These are phyloP conservation scores for Myotis yumanensis DNA, from an alignment of 2,113 vertebrate genomes.

Conservation along the genomic window DNA sequence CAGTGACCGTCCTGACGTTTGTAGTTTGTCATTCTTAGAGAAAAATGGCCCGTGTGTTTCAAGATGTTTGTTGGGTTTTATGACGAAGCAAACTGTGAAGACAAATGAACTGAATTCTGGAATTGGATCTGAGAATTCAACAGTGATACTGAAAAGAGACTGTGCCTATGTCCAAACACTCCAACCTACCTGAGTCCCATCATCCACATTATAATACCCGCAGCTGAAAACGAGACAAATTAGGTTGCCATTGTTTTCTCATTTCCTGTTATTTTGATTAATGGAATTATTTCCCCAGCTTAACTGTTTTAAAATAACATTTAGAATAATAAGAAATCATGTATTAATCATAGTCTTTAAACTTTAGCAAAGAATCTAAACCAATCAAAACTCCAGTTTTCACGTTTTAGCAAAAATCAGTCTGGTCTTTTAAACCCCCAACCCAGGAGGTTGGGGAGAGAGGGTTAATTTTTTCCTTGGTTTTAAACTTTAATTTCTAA, in stretches of 20 bases:
- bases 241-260: slow-evolving; percentile 89
- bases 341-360: slow-evolving; percentile 80
- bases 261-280: slow-evolving; percentile 92
- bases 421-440: slow-evolving; percentile 39
- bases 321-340: slow-evolving; percentile 83
- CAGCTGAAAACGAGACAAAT: slow-evolving; percentile 85
- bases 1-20: rapidly evolving
- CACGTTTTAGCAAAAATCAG: slow-evolving; percentile 66
- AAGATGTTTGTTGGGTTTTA: background rate
- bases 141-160: background rate
- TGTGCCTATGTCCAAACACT: slow-evolving; percentile 73
- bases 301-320: slow-evolving; percentile 83
- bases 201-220: slow-evolving; percentile 80
- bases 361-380: slow-evolving; percentile 68
- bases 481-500: background rate
- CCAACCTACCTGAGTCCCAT: slow-evolving; percentile 77
- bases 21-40: rapidly evolving
- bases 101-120: slow-evolving; percentile 59
- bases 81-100: background rate
- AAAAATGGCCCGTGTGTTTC: background rate
- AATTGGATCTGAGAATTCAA: background rate
- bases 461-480: background rate
- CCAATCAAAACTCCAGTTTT: slow-evolving; percentile 66
- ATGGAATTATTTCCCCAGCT: slow-evolving; percentile 86
- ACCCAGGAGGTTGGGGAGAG: background rate